Conservation (phyloP, 2,113 vertebrate species). For the Tricholaema leucomelas region DNA sequence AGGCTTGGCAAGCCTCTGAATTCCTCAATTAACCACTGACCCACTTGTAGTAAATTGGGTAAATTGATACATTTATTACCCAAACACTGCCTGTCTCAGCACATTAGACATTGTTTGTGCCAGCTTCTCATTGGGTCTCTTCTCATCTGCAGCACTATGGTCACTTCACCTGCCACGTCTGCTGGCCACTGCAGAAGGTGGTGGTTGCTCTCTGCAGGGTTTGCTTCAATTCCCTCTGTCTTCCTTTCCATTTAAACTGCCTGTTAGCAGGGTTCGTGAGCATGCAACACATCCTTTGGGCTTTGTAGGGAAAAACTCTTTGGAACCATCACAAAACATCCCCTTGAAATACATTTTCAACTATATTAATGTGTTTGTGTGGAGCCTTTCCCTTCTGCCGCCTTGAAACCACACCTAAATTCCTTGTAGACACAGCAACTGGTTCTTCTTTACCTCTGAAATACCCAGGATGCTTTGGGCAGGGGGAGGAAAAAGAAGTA, state of each 20-base stretch:
- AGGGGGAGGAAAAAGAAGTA: neutral
- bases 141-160: neutral
- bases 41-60: neutral
- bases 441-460: neutral
- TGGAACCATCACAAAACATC: neutral
- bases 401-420: neutral
- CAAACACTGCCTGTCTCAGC: neutral
- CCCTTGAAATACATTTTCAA: neutral
- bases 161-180: neutral
- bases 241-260: neutral
- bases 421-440: rapidly evolving
- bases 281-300: neutral
- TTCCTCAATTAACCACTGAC: neutral
- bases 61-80: neutral
- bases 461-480: neutral
- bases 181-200: neutral
- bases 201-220: neutral
- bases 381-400: neutral
- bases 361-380: neutral
- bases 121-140: neutral
- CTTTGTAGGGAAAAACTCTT: rapidly evolving
- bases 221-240: rapidly evolving
- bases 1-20: neutral
- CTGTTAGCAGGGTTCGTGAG: neutral
- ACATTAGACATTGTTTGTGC: neutral